Percentiles rank a stretch among this genome's conserved stretches.
Evolutionary conservation across 2,888 invertebrate species (phyloP).

Genomic region (Spilarctia lutea): DNA sequence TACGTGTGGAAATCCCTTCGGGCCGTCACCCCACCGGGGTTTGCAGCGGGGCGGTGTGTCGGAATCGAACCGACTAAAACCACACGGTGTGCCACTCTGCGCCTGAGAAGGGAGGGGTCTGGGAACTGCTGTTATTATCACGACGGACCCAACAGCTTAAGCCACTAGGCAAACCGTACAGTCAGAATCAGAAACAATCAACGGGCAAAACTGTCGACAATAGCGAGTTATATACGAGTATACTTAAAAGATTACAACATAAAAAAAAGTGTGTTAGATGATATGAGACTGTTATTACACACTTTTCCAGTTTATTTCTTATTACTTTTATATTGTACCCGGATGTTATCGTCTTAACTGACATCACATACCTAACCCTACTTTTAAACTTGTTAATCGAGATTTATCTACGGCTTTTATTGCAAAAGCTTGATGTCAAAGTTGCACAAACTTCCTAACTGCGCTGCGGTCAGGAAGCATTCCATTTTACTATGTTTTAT

Average conservation of each 20-base stretch:
- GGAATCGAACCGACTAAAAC: no score
- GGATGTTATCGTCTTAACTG: constrained; percentile 3
- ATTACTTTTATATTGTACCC: constrained; percentile 13
- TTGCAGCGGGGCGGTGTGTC: no score
- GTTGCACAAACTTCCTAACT: constrained; percentile 5
- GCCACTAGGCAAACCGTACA: no score
- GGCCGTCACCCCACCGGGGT: no score
- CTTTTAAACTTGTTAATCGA: constrained; percentile 8
- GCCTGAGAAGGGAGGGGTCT: no score
- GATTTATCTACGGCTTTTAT: not conserved
- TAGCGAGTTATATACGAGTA: not conserved
- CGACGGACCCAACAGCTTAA: no score
- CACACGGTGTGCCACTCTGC: no score
- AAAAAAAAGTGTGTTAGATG: not conserved
- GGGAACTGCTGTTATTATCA: no score
- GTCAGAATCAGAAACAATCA: no score
- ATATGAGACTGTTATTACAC: not conserved
- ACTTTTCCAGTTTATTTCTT: constrained; percentile 8
- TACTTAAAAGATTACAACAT: not conserved
- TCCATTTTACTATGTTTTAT: not conserved
- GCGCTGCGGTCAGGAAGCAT: constrained; percentile 8
- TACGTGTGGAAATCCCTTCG: no score
- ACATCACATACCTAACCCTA: constrained; percentile 13
- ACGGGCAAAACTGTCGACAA: no score
- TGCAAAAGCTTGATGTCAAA: not conserved